Conservation (phyloP, 64 coral and sea anemone species). For the Porites lutea region DNA sequence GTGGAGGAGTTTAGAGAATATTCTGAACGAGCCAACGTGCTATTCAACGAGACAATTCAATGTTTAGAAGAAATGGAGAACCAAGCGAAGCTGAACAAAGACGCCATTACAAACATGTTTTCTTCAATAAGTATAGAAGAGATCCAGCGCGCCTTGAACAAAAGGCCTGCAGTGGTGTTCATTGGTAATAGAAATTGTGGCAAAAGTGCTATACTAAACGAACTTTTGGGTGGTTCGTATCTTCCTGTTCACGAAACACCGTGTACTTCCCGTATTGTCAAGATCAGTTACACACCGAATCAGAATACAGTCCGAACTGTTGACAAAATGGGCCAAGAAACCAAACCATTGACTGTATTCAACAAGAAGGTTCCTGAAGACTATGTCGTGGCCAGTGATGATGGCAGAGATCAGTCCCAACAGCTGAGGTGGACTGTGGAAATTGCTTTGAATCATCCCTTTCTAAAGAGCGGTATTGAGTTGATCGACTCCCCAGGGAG, state of each 20-base stretch:
- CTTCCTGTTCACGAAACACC: conserved; percentile 57
- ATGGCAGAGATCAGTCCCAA: neutral
- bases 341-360: neutral
- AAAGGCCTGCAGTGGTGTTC: neutral
- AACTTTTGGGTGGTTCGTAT: neutral
- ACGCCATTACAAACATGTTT: neutral
- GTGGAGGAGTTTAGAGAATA: neutral
- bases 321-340: neutral
- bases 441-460: conserved; percentile 27
- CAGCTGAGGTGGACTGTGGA: conserved; percentile 1
- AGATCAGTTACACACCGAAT: neutral
- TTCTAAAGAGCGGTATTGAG: conserved; percentile 51
- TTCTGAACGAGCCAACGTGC: conserved; percentile 6
- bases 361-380: conserved; percentile 20
- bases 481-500: conserved; percentile 55
- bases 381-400: neutral
- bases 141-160: neutral
- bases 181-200: conserved; percentile 58
- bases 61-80: conserved; percentile 38
- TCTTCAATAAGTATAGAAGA: conserved; percentile 3
- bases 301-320: conserved; percentile 9
- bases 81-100: neutral
- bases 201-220: conserved; percentile 40
- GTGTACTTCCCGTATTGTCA: conserved; percentile 55
- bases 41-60: conserved; percentile 24